Base-by-base conservation (phyloP, 1,140 invertebrate genomes). In the Drosophila saltans region DNA sequence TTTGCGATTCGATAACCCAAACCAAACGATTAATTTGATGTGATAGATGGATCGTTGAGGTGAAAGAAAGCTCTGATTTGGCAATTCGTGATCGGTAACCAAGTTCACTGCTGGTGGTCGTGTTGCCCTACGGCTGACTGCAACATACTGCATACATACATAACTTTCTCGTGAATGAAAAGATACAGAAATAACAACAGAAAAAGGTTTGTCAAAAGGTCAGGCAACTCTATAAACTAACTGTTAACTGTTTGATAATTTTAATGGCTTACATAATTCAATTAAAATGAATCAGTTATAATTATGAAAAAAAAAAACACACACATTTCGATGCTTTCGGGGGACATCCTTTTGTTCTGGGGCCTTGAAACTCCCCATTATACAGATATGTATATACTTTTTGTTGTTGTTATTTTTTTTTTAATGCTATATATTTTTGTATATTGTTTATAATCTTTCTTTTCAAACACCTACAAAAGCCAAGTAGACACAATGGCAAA, bases 211-310 rank as follows among this genome's bases (percentile, higher is more conserved):
- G 66, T 62, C 69, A 39, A 73, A 69, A 77, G 80, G 73, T 72
- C 77, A 78, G 73, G 10, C 43, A 58, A 66, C 78, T 69, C 16
- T 16, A 16, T 16, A 52, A 26, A 66, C 78, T 69, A 52, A 26
- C 45, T 69, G 74, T 85, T 81, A 80, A 66, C 74, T 66, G 67
- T 81, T 81, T 68, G 83, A 72, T 52, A 8, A 21, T 69, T 16
- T 16, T 62, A 63, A 63, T 39, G 57, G 72, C 67, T 86, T 86
- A 69, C 83, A 89, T 86, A 88, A 86, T 83, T 89, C 80, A 80
- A 83, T 86, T 88, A 86, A 81, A 62, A 43, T 24, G 66, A 78
- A 40, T 45, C 68, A 60, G 7, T 66, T 60, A 55, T 72, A 64
- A 67, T 55, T 61, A 48, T 48, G 45, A 60, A 21, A 26, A 10